phyloP scores from a whole-genome alignment of 2,797 vertebrate species.

The Etheostoma perlongum region DNA sequence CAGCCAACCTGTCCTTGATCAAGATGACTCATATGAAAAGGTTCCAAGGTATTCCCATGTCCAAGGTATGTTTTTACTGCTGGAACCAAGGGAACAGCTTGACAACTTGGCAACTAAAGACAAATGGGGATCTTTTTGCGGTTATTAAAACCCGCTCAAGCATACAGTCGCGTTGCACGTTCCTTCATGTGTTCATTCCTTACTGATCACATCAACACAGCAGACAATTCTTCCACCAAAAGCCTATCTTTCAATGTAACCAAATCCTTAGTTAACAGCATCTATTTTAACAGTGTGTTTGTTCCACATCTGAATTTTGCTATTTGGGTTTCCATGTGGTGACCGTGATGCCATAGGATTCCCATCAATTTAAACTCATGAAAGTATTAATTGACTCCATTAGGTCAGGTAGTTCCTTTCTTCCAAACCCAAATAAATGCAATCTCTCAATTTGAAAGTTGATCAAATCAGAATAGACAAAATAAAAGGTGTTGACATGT shows the following conservation, averaged over 20 bases:
- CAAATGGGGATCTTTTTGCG: not conserved
- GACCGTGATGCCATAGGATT: not conserved
- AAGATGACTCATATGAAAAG: constrained; percentile 79
- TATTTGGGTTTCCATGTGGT: not conserved
- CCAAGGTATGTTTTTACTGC: constrained; percentile 74
- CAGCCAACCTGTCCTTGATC: not conserved
- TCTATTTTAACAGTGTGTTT: not conserved
- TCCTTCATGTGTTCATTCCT: not conserved
- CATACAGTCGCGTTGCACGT: not conserved
- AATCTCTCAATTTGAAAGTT: not conserved
- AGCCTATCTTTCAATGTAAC: not conserved
- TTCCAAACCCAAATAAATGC: not conserved
- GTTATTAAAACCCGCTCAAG: not conserved
- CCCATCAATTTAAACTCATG: not conserved
- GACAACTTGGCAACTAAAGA: not conserved
- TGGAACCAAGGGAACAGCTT: not conserved
- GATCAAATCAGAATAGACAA: not conserved
- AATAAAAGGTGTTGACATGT: fast-evolving
- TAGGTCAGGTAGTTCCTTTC: not conserved
- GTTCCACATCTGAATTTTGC: not conserved
- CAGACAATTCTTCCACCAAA: not conserved
- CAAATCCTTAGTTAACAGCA: not conserved
- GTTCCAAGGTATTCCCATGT: constrained; percentile 84
- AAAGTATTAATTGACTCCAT: not conserved
- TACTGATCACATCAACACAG: not conserved